Base-by-base conservation (phyloP, 2,113 vertebrate genomes). In the Heterochromis multidens region DNA sequence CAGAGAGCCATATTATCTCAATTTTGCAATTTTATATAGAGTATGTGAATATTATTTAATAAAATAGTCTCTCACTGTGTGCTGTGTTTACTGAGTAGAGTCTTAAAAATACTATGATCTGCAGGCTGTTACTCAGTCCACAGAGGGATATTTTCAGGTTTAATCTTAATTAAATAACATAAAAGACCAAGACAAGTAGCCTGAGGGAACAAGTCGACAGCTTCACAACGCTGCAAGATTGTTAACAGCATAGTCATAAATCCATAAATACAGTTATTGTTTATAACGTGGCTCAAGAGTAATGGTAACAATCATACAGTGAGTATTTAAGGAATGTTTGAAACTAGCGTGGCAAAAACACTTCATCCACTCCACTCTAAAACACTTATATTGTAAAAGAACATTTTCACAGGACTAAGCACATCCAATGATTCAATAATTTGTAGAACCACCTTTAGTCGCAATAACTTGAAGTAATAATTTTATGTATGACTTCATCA, bases 81-180 rank as follows among this genome's bases (percentile, higher is more conserved):
- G 27, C 46, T 74, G 70, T 74, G 70, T 54, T 74, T 54, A 74
- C 46, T 12, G 27, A 27, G 65, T 70, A 70, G 11, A 63, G 43
- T 74, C 43, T 35, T 49, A 13, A 72, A 72, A 72, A 52, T 72
- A 21, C 43, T 29, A 10, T 52, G 67, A 52, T 46, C 65, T 74
- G 17, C 62, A 58, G 65, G 56, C 65, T 49, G 58, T 33, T 60
- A 12, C 49, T 17, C 56, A 31, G 54, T 19, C 33, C 82, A 67
- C 62, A 59, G 40, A 57, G 6, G 33, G 11, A 60, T 40, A 60
- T 21, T 79, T 77, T 78, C 79, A 46, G 13, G 40, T 88, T 77
- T 78, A 77, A 77, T 91, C 87, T 87, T 85, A 89, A 87, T 82
- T 80, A 62, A 84, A 85, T 82, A 80, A 49, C 84, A 65, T 1